Evolutionary conservation across 2,888 invertebrate genomes (phyloP).

Genomic region (Seira musarum): DNA sequence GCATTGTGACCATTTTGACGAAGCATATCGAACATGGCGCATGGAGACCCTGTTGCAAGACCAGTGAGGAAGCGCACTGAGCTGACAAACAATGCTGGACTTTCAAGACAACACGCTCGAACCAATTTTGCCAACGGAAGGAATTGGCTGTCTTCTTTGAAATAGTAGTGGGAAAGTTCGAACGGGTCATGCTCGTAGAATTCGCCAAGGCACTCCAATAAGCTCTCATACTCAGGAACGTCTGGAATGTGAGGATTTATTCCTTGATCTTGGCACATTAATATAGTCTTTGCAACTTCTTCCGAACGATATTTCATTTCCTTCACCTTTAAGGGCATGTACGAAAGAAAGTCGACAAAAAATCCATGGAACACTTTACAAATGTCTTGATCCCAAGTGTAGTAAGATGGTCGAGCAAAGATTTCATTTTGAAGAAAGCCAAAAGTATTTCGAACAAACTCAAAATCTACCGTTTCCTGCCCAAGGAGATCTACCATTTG

Average conservation of each 20-base stretch:
- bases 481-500: conserved; percentile 24
- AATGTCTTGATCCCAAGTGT: conserved; percentile 77
- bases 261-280: conserved; percentile 76
- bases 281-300: conserved; percentile 87
- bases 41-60: conserved; percentile 85
- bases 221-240: conserved; percentile 86
- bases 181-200: conserved; percentile 85
- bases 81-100: conserved; percentile 86
- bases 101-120: conserved; percentile 87
- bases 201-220: conserved; percentile 84
- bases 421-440: conserved; percentile 61
- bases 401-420: conserved; percentile 46
- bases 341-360: conserved; percentile 91
- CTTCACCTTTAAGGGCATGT: conserved; percentile 93
- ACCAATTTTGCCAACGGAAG: conserved; percentile 89
- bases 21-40: conserved; percentile 84
- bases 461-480: conserved; percentile 60
- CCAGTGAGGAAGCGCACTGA: conserved; percentile 90
- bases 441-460: conserved; percentile 66
- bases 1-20: conserved; percentile 79
- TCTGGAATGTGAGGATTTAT: conserved; percentile 75
- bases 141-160: conserved; percentile 70
- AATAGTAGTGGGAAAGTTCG: conserved; percentile 78
- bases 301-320: conserved; percentile 88
- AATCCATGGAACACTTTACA: conserved; percentile 86